phyloP scores from a whole-genome alignment of 2,888 invertebrate species.

The Dysmachus trigonus region DNA sequence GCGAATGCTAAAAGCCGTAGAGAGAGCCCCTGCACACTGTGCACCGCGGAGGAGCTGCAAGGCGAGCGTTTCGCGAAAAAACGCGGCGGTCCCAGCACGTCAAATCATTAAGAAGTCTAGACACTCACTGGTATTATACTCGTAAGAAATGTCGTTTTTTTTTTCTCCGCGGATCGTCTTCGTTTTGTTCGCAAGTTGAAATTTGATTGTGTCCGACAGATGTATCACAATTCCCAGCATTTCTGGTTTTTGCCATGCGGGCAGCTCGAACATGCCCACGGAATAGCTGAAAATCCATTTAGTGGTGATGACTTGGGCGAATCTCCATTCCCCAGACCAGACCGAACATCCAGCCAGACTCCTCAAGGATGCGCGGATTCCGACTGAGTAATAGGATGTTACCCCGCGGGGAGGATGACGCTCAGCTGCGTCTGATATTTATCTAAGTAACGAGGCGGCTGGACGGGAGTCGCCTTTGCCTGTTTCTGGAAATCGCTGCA shows the following conservation, averaged over 20 bases:
- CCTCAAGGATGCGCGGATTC: conserved; percentile 15
- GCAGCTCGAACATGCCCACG: background rate
- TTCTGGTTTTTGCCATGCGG: conserved; percentile 32
- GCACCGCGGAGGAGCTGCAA: background rate
- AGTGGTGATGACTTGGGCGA: conserved; percentile 12
- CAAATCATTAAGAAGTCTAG: conserved; percentile 52
- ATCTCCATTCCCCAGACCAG: background rate
- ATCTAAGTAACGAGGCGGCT: background rate
- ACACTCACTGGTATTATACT: conserved; percentile 43
- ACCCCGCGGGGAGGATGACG: conserved; percentile 21
- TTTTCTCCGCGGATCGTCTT: background rate
- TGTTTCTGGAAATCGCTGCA: conserved; percentile 18
- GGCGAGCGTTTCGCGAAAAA: conserved; percentile 1
- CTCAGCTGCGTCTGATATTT: conserved; percentile 10
- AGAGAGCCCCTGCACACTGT: background rate
- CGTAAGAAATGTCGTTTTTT: conserved; percentile 15
- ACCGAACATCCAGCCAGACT: background rate
- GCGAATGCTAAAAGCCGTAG: background rate
- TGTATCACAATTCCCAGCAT: conserved; percentile 45
- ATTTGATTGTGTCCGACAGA: conserved; percentile 47
- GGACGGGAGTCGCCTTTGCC: conserved; percentile 7
- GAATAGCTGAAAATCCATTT: conserved; percentile 39
- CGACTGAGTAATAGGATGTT: conserved; percentile 23
- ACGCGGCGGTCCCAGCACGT: conserved; percentile 34
- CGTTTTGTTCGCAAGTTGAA: background rate